These are phyloP conservation scores for silkworm (Bombyx mori) DNA, from an alignment of 1,140 invertebrate genomes.

Conservation along the genomic window ASM3026992v2 NC_085121.1:1024001-1024500, in stretches of 20 bases:
- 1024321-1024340: conserved; percentile 10
- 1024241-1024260: conserved; percentile 49
- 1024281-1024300: conserved; percentile 36
- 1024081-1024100: no score
- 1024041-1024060: no score
- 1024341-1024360: conserved; percentile 54
- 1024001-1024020: no score
- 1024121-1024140: no score
- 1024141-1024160: no score
- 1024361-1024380: conserved; percentile 47
- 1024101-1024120: no score
- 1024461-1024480: conserved; percentile 43
- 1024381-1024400: conserved; percentile 47
- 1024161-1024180: no score
- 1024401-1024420: conserved; percentile 38
- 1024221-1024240: conserved; percentile 54
- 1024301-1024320: conserved; percentile 28
- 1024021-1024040: no score
- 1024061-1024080: no score
- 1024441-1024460: conserved; percentile 49
- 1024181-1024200: conserved; percentile 28
- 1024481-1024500: conserved; percentile 2
- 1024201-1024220: conserved; percentile 37
- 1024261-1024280: conserved; percentile 35
- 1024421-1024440: conserved; percentile 61